Percentiles rank a stretch among this genome's conserved stretches.
phyloP scores from a whole-genome alignment of 2,888 invertebrate genomes.

The Neuroscelio doddi region DNA sequence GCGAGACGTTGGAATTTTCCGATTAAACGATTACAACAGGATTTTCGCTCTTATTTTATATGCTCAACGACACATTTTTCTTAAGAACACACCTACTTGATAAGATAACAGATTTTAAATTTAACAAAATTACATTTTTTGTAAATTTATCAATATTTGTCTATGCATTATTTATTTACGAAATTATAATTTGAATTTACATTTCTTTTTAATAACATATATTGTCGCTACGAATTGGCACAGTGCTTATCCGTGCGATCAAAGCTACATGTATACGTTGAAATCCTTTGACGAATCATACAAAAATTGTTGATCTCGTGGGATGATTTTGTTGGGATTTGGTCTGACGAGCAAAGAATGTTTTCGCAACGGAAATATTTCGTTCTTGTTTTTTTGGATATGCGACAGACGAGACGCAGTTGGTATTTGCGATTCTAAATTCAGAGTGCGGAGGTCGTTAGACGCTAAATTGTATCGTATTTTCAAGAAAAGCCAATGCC shows the following conservation, averaged over 20 bases:
- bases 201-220: too few species aligned
- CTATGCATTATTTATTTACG: too few species aligned
- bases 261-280: too few species aligned
- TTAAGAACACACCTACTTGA: too few species aligned
- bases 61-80: too few species aligned
- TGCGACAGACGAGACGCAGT: conserved; percentile 19
- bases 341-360: conserved; percentile 27
- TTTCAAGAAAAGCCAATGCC: conserved; percentile 22
- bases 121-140: too few species aligned
- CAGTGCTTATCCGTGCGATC: too few species aligned
- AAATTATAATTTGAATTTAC: too few species aligned
- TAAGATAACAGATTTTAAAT: too few species aligned
- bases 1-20: conserved; percentile 27
- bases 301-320: conserved; percentile 1
- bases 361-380: conserved; percentile 29
- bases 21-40: conserved; percentile 19
- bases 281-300: conserved; percentile 12
- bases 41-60: too few species aligned
- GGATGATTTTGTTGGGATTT: conserved; percentile 14
- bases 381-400: conserved; percentile 17
- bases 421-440: conserved; percentile 39
- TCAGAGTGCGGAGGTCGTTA: conserved; percentile 40
- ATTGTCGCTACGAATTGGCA: too few species aligned
- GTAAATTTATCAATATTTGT: too few species aligned
- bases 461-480: conserved; percentile 34